These are phyloP conservation scores for Ctenochaetus hawaiiensis DNA, from an alignment of 2,797 vertebrate species.

Conservation along the genomic window DNA sequence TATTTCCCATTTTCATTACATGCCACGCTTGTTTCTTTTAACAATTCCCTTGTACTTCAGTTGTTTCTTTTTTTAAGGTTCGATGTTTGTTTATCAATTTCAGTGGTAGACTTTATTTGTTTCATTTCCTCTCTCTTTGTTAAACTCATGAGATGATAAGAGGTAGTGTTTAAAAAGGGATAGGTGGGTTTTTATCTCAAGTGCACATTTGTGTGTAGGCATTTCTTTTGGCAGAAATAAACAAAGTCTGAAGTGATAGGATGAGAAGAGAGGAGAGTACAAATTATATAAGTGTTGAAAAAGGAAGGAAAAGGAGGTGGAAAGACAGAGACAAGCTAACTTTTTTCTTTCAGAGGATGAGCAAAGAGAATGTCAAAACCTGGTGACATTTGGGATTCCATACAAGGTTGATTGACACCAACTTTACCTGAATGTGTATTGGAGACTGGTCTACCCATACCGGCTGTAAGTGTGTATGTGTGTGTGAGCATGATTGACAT, in stretches of 20 bases:
- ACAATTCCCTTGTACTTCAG: background rate
- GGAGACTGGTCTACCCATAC: constrained; percentile 17
- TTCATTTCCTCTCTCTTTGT: constrained; percentile 28
- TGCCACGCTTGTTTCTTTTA: background rate
- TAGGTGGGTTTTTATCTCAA: constrained; percentile 29
- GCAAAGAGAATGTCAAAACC: constrained; percentile 64
- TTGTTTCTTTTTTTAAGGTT: constrained; percentile 17
- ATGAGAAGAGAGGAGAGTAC: constrained; percentile 15
- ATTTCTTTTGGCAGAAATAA: constrained; percentile 36
- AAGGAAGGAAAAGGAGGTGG: background rate
- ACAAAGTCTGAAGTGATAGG: constrained; percentile 10
- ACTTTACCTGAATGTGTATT: constrained; percentile 49
- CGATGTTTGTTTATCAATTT: constrained; percentile 30
- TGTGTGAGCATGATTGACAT: constrained; percentile 66
- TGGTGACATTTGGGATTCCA: constrained; percentile 67
- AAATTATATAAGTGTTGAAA: constrained; percentile 22
- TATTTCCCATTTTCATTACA: constrained; percentile 40
- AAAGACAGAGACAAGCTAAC: constrained; percentile 5
- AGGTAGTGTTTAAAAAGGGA: constrained; percentile 49
- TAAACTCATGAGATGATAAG: constrained; percentile 18
- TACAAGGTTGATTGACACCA: constrained; percentile 62
- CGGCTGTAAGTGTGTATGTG: constrained; percentile 19
- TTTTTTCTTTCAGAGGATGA: constrained; percentile 36
- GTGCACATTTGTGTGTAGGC: constrained; percentile 19
- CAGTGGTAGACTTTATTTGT: constrained; percentile 14